phyloP scores from a whole-genome alignment of 2,797 vertebrate species.

The Odontamblyopus lacepedii region DNA sequence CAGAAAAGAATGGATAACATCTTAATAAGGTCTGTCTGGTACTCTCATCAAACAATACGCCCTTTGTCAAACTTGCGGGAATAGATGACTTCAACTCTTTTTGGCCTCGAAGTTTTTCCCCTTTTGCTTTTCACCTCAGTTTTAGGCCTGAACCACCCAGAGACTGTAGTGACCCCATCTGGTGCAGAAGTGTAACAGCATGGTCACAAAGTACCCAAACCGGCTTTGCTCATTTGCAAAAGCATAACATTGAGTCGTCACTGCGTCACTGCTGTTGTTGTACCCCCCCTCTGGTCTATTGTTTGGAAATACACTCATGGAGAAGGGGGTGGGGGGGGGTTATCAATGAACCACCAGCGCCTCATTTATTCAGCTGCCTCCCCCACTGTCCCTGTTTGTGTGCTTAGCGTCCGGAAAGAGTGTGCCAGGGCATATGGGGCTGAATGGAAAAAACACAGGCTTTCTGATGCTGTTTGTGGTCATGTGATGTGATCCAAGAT shows the following conservation, averaged over 20 bases:
- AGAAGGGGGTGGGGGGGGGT: constrained; percentile 9
- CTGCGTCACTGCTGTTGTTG: constrained; percentile 34
- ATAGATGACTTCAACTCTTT: constrained; percentile 17
- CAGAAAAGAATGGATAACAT: background rate
- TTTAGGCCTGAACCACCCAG: constrained; percentile 2
- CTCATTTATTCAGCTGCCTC: constrained; percentile 73
- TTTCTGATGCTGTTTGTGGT: constrained; percentile 29
- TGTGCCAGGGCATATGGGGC: constrained; percentile 60
- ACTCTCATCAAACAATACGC: constrained; percentile 17
- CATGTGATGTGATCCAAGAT: constrained; percentile 33
- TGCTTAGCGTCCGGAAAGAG: constrained; percentile 46
- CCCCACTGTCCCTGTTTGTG: constrained; percentile 58
- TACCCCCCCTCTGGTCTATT: constrained; percentile 50
- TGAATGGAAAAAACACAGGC: constrained; percentile 41
- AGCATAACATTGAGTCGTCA: constrained; percentile 35
- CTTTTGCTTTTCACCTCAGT: background rate
- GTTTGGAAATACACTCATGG: constrained; percentile 55
- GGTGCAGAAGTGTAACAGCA: constrained; percentile 36
- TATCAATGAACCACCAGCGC: constrained; percentile 41
- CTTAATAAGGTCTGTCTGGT: constrained; percentile 10
- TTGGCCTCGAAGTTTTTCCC: constrained; percentile 10
- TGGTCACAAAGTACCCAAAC: background rate
- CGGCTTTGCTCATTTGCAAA: constrained; percentile 21
- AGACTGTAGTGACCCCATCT: constrained; percentile 59
- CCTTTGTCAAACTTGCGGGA: constrained; percentile 20